Percentiles rank a stretch among this genome's conserved stretches.
Conservation (phyloP, 1,140 invertebrate species). For the Brachionus rotundiformis region DNA sequence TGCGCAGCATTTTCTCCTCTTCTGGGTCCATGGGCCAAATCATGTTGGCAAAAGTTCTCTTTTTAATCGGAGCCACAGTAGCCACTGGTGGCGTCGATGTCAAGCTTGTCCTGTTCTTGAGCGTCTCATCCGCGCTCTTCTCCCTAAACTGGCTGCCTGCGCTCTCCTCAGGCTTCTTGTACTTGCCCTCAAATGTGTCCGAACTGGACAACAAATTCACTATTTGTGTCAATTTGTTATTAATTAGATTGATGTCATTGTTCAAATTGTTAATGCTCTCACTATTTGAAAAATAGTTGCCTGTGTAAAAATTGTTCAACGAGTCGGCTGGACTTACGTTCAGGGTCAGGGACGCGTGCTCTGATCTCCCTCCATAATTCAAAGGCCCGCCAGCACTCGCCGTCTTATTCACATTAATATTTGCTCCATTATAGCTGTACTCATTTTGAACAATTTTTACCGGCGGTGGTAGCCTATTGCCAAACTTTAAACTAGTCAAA, state of each 20-base stretch:
- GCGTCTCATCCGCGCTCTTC: background rate
- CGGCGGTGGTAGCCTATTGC: background rate
- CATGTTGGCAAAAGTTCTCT: conserved; percentile 50
- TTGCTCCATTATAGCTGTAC: background rate
- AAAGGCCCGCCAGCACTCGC: background rate
- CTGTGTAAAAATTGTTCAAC: background rate
- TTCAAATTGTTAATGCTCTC: background rate
- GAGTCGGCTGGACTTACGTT: background rate
- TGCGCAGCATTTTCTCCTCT: conserved; percentile 46
- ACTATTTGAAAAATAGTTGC: background rate
- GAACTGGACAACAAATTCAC: conserved; percentile 22
- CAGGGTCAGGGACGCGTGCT: background rate
- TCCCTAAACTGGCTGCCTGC: background rate
- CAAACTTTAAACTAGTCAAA: background rate
- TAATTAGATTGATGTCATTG: conserved; percentile 21
- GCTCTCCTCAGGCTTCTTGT: background rate
- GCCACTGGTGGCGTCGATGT: background rate
- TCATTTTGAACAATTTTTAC: conserved; percentile 1
- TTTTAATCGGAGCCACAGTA: background rate
- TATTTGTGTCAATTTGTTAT: conserved; percentile 25
- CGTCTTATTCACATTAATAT: background rate
- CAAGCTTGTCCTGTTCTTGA: background rate
- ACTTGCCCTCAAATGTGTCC: background rate
- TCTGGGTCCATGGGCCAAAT: conserved; percentile 49
- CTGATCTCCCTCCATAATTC: background rate